Conservation (phyloP, 1,140 invertebrate genomes). For the Armadillidium nasatum region DNA sequence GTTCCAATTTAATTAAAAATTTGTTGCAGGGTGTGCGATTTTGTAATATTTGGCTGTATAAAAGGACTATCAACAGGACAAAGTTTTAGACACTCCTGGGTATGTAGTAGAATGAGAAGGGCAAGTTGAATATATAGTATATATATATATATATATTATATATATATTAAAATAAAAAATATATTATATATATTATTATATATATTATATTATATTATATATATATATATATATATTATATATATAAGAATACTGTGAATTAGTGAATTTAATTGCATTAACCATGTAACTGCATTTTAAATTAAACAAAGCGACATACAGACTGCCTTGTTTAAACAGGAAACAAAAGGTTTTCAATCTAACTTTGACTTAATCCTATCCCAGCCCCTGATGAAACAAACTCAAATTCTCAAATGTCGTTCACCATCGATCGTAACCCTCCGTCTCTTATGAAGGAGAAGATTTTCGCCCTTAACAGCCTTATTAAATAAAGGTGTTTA, state of each 20-base stretch:
- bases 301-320: conserved; percentile 10
- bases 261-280: conserved; percentile 10
- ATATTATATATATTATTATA: not conserved
- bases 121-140: too few species aligned
- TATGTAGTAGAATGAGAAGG: too few species aligned
- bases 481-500: too few species aligned
- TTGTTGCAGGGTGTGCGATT: too few species aligned
- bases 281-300: conserved; percentile 10
- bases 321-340: conserved; percentile 7
- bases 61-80: too few species aligned
- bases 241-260: not conserved
- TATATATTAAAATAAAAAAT: too few species aligned
- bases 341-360: conserved; percentile 13
- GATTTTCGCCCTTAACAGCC: too few species aligned
- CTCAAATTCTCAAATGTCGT: not conserved
- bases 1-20: too few species aligned
- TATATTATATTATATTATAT: conserved; percentile 1
- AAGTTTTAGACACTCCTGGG: too few species aligned
- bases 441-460: too few species aligned
- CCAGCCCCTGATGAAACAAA: conserved; percentile 11
- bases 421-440: not conserved
- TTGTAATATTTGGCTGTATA: too few species aligned
- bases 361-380: conserved; percentile 13
- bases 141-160: too few species aligned
- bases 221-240: not conserved